A percentile compares a stretch with the other conserved stretches of the same genome.
Evolutionary conservation across 2,888 invertebrate species (phyloP).

Genomic region (Heliconius aoede): DNA sequence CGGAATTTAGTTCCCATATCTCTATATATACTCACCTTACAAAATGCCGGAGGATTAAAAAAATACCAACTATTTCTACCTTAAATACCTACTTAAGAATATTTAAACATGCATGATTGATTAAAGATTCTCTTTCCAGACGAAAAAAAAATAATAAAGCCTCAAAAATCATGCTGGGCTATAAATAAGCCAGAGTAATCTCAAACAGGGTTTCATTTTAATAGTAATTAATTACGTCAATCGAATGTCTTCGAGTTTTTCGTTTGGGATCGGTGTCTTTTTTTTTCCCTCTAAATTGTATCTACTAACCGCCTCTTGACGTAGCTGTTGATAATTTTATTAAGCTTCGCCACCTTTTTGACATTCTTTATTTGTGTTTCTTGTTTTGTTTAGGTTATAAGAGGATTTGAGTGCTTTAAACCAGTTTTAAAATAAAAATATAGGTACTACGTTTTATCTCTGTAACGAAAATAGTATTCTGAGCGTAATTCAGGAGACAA

Average conservation of each 20-base stretch:
- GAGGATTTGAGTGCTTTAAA: neutral
- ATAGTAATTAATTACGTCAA: slow-evolving; percentile 36
- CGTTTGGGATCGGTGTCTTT: slow-evolving; percentile 24
- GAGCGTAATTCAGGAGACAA: slow-evolving; percentile 40
- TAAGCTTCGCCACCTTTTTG: slow-evolving; percentile 9
- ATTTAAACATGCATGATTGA: slow-evolving; percentile 4
- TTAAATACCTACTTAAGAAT: slow-evolving; percentile 5
- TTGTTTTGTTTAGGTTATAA: slow-evolving; percentile 15
- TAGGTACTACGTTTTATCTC: neutral
- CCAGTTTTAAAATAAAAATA: neutral
- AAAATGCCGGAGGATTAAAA: neutral
- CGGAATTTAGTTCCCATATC: neutral
- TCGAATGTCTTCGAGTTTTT: slow-evolving; percentile 24
- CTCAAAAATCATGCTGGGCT: slow-evolving; percentile 25
- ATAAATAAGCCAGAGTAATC: slow-evolving; percentile 32
- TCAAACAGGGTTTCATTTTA: slow-evolving; percentile 28
- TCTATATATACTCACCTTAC: neutral
- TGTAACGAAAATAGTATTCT: slow-evolving; percentile 12
- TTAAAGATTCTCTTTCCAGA: neutral
- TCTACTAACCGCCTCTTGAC: slow-evolving; percentile 20
- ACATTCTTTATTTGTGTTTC: slow-evolving; percentile 9
- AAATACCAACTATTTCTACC: neutral
- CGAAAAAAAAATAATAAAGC: slow-evolving; percentile 20
- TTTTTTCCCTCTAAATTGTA: slow-evolving; percentile 15
- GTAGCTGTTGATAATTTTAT: slow-evolving; percentile 23